Conservation (phyloP, 2,888 invertebrate species). For the Mesorhabditis spiculigera region DNA sequence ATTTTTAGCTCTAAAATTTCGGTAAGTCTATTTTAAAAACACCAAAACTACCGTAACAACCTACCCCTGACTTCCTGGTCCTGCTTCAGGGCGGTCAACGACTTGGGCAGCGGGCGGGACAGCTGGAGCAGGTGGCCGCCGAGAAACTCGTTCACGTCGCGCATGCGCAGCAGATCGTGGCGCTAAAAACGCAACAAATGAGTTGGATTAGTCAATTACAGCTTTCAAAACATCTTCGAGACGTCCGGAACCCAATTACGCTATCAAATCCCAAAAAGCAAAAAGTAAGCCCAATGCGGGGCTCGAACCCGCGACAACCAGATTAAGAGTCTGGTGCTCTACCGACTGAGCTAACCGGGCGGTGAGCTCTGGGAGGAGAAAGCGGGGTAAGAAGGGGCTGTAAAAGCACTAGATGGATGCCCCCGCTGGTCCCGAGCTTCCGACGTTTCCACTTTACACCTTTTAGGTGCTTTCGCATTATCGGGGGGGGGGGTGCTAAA, state of each 20-base stretch:
- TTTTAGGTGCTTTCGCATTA: too few relatives aligned
- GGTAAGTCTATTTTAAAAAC: not conserved
- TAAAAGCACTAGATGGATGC: too few relatives aligned
- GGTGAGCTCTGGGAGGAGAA: too few relatives aligned
- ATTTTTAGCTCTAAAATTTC: too few relatives aligned
- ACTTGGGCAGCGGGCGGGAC: not conserved
- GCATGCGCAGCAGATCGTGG: not conserved
- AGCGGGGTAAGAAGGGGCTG: too few relatives aligned
- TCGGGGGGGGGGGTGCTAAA: too few relatives aligned
- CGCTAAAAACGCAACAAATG: not conserved
- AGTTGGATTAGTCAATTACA: too few relatives aligned
- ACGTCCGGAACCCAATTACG: too few relatives aligned
- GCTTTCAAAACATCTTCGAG: too few relatives aligned
- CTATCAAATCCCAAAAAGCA: not conserved
- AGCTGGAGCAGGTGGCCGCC: not conserved
- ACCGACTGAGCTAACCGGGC: conserved; percentile 57
- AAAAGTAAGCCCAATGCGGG: conserved; percentile 47
- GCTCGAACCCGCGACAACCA: conserved; percentile 57
- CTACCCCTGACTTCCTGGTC: not conserved
- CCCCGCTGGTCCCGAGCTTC: too few relatives aligned
- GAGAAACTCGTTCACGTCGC: not conserved
- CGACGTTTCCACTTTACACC: too few relatives aligned
- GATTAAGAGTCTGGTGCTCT: conserved; percentile 57
- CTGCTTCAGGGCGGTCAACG: not conserved
- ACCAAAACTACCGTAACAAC: too few relatives aligned